phyloP scores from a whole-genome alignment of 2,113 vertebrate species.

The Pollimyrus isidori region DNA sequence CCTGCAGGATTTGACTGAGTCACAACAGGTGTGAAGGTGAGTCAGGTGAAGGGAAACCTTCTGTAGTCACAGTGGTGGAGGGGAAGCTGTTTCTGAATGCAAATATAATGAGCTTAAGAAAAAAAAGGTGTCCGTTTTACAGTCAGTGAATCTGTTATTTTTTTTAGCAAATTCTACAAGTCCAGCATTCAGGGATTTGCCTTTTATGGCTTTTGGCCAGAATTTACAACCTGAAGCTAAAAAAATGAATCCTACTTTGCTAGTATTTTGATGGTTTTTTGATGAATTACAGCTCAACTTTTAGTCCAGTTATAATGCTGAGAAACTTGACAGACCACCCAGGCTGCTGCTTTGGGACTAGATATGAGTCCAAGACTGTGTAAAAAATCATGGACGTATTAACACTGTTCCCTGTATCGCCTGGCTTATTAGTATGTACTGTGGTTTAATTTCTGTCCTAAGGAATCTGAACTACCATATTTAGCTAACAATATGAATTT shows the following conservation, averaged over 20 bases:
- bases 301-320: neutral
- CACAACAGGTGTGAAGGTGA: conserved; percentile 66
- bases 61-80: conserved; percentile 14
- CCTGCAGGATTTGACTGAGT: conserved; percentile 59
- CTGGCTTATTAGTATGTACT: neutral
- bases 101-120: neutral
- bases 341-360: neutral
- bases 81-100: neutral
- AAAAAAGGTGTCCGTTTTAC: neutral
- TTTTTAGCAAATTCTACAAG: neutral
- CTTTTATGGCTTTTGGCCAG: neutral
- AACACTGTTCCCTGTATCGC: neutral
- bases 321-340: neutral
- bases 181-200: neutral
- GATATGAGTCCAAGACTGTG: neutral
- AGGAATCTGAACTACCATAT: neutral
- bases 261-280: neutral
- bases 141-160: neutral
- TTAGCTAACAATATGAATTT: neutral
- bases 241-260: neutral
- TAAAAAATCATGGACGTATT: neutral
- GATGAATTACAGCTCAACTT: neutral
- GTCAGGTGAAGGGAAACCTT: conserved; percentile 41
- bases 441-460: neutral
- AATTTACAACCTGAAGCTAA: neutral